Evolutionary conservation across 2,888 invertebrate genomes (phyloP).

Genomic region (Xestia xanthographa): DNA sequence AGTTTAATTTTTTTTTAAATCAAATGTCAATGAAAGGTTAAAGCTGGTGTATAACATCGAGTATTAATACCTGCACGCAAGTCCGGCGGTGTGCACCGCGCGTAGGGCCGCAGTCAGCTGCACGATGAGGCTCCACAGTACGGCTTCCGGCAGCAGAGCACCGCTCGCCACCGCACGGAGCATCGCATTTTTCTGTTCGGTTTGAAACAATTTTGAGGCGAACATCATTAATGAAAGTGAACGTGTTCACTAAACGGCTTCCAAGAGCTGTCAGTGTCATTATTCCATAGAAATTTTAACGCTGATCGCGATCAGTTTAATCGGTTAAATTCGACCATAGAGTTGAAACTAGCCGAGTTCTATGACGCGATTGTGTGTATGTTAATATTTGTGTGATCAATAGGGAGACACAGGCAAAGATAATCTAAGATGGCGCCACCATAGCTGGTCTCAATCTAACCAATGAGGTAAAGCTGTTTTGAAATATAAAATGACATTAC

Average conservation of each 20-base stretch:
- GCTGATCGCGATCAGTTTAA: background rate
- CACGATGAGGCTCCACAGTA: constrained; percentile 98
- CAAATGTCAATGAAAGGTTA: too few relatives aligned
- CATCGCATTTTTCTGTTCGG: constrained; percentile 93
- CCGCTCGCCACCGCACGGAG: constrained; percentile 93
- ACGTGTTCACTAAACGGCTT: background rate
- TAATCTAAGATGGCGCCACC: too few relatives aligned
- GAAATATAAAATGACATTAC: too few relatives aligned
- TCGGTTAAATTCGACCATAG: background rate
- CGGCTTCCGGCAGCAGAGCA: constrained; percentile 95
- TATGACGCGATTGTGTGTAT: background rate
- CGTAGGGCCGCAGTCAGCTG: constrained; percentile 98
- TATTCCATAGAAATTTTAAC: background rate
- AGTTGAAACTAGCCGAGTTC: background rate
- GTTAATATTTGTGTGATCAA: background rate
- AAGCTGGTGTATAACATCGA: too few relatives aligned
- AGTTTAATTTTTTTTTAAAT: too few relatives aligned
- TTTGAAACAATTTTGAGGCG: constrained; percentile 13
- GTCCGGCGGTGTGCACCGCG: constrained; percentile 94
- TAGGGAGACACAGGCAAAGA: too few relatives aligned
- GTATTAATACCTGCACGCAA: constrained; percentile 92
- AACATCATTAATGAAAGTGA: background rate
- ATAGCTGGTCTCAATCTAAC: too few relatives aligned
- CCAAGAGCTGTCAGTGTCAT: background rate
- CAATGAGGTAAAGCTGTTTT: too few relatives aligned